These are phyloP conservation scores for Elaphurus davidianus DNA, from an alignment of 2,113 vertebrate species.

Conservation along the genomic window DNA sequence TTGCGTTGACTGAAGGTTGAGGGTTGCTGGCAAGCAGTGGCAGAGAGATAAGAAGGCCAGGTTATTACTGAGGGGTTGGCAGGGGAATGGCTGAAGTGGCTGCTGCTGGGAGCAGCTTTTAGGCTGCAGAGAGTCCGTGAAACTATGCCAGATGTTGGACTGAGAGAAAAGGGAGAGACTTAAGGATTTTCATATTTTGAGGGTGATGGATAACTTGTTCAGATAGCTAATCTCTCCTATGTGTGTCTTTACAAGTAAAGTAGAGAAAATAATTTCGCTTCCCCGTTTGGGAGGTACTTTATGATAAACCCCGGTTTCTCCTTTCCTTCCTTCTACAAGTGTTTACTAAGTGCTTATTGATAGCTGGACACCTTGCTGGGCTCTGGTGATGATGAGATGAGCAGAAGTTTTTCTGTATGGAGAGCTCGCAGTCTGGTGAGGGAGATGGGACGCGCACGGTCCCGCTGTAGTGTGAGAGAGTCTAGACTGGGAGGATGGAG, in stretches of 20 bases:
- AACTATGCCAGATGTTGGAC: accelerated
- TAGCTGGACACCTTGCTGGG: not conserved
- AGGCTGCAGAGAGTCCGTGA: not conserved
- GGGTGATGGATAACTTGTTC: not conserved
- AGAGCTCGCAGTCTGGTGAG: not conserved
- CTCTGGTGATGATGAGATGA: not conserved
- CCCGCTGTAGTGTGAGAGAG: too few species aligned
- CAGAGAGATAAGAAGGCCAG: not conserved
- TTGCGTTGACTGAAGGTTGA: not conserved
- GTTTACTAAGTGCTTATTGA: not conserved
- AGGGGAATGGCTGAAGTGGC: not conserved
- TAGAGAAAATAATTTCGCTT: not conserved
- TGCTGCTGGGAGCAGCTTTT: not conserved
- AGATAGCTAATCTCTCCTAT: not conserved
- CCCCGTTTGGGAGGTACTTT: not conserved
- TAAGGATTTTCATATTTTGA: not conserved
- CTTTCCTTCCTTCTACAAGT: not conserved
- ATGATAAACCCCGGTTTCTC: not conserved
- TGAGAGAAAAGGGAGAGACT: not conserved
- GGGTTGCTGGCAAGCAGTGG: not conserved
- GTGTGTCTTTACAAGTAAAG: not conserved
- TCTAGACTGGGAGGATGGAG: not conserved
- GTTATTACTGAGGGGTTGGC: not conserved
- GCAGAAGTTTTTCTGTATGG: too few species aligned
- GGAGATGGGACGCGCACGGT: not conserved